These are phyloP conservation scores for Leucoraja ocellata DNA, from an alignment of 2,797 vertebrate genomes.

Conservation along the genomic window DNA sequence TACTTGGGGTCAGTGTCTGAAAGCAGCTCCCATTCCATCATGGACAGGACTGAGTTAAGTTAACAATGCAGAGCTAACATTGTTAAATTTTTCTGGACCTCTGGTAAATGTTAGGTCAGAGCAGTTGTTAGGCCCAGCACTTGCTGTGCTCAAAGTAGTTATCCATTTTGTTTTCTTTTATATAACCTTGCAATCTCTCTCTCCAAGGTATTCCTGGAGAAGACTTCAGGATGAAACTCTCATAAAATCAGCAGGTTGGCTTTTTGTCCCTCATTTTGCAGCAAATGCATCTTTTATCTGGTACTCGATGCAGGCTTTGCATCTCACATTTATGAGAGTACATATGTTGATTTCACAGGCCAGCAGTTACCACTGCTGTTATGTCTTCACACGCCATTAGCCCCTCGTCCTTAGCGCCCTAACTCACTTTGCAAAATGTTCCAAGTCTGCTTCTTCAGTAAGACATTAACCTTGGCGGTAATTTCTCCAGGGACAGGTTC, in stretches of 20 bases:
- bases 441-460: conserved; percentile 8
- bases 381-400: conserved; percentile 27
- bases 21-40: neutral
- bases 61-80: neutral
- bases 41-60: neutral
- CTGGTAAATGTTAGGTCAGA: neutral
- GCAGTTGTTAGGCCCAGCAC: neutral
- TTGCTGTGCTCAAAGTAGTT: neutral
- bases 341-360: conserved; percentile 35
- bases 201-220: neutral
- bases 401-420: neutral
- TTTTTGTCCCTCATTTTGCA: neutral
- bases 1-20: neutral
- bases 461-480: conserved; percentile 31
- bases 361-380: conserved; percentile 29
- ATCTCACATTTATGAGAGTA: conserved; percentile 23
- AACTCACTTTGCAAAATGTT: neutral
- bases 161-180: neutral
- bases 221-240: neutral
- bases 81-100: neutral
- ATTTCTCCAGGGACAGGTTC: conserved; percentile 35
- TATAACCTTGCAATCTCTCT: neutral
- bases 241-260: neutral
- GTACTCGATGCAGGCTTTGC: neutral
- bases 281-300: neutral